Percentiles rank a stretch among this genome's conserved stretches.
These are phyloP conservation scores for Gonioctena quinquepunctata DNA, from an alignment of 1,140 invertebrate species.

Conservation along the genomic window DNA sequence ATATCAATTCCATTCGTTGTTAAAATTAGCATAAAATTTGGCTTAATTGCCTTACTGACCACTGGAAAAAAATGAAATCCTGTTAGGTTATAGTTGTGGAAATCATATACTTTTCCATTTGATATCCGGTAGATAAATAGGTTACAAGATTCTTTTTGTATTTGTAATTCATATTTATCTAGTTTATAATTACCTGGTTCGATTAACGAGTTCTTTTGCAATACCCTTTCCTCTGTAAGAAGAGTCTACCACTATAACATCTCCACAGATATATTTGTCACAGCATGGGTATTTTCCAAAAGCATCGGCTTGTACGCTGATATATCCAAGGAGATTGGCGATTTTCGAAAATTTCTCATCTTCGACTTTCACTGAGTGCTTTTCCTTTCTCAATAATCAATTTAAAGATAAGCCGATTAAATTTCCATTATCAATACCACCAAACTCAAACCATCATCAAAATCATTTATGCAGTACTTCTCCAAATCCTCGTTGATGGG, in stretches of 20 bases:
- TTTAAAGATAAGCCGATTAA: conserved; percentile 63
- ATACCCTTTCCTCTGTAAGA: conserved; percentile 69
- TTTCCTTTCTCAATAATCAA: conserved; percentile 50
- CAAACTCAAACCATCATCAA: conserved; percentile 65
- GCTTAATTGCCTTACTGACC: no score
- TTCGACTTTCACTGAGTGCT: conserved; percentile 28
- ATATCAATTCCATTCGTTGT: no score
- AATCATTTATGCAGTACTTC: conserved; percentile 62
- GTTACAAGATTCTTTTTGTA: no score
- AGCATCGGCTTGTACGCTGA: conserved; percentile 62
- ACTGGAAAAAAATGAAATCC: no score
- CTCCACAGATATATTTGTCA: conserved; percentile 63
- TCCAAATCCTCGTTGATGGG: conserved; percentile 68
- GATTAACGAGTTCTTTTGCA: conserved; percentile 65
- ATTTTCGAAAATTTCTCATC: neutral
- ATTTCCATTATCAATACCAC: conserved; percentile 65
- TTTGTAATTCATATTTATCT: no score
- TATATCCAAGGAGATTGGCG: conserved; percentile 6
- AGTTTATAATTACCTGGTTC: conserved; percentile 63
- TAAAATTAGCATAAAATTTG: no score
- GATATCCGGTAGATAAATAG: no score
- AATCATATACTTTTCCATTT: no score
- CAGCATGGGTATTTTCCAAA: conserved; percentile 62
- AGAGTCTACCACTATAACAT: conserved; percentile 68
- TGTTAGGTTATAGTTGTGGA: no score